phyloP scores from a whole-genome alignment of 2,888 invertebrate species.

The Drosophila fungiperda region DNA sequence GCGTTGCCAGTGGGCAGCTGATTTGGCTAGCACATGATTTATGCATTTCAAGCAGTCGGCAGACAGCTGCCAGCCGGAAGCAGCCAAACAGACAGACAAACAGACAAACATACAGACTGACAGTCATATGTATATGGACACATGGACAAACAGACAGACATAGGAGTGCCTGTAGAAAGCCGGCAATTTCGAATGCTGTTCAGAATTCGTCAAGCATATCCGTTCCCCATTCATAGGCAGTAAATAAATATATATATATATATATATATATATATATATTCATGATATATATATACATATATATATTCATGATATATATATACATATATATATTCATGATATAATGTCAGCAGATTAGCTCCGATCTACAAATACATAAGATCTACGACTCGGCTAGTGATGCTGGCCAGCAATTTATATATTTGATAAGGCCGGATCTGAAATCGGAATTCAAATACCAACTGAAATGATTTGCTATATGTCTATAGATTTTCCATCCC shows the following conservation, averaged over 20 bases:
- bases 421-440: neutral
- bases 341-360: neutral
- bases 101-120: neutral
- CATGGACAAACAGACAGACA: neutral
- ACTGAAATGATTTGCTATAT: neutral
- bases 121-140: too few relatives aligned
- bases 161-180: conserved; percentile 29
- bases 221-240: conserved; percentile 21
- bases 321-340: neutral
- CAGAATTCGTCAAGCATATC: conserved; percentile 26
- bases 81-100: conserved; percentile 1
- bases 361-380: neutral
- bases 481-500: neutral
- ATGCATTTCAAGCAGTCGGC: conserved; percentile 30
- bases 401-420: neutral
- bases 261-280: neutral
- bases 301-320: neutral
- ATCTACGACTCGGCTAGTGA: neutral
- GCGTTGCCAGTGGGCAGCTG: conserved; percentile 40
- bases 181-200: conserved; percentile 3
- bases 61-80: conserved; percentile 35
- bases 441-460: neutral
- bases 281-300: neutral
- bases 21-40: conserved; percentile 33
- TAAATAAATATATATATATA: neutral